These are phyloP conservation scores for Leguminivora glycinivorella DNA, from an alignment of 1,140 invertebrate species.

Conservation along the genomic window DNA sequence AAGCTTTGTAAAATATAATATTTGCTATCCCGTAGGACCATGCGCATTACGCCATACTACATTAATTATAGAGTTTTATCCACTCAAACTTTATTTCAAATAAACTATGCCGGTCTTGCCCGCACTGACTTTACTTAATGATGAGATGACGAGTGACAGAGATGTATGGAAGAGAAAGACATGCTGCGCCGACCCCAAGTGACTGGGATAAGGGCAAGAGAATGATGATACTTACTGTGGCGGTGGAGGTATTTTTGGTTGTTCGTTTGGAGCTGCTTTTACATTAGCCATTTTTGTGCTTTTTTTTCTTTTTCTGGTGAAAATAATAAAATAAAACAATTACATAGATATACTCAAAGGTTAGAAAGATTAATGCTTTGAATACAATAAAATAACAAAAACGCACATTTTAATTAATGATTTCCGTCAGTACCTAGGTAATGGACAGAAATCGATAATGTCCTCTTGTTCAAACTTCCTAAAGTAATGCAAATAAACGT, in stretches of 20 bases:
- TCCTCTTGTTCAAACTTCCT: background rate
- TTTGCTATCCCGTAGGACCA: too few relatives aligned
- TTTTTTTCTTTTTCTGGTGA: background rate
- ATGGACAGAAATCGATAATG: background rate
- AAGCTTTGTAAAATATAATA: too few relatives aligned
- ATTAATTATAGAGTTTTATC: too few relatives aligned
- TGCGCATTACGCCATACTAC: too few relatives aligned
- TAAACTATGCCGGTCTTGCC: too few relatives aligned
- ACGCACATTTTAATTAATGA: background rate
- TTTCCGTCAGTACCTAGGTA: background rate
- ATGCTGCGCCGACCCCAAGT: too few relatives aligned
- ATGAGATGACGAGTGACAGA: too few relatives aligned
- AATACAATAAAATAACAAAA: background rate
- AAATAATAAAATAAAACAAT: background rate
- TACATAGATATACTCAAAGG: background rate
- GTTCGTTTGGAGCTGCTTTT: background rate
- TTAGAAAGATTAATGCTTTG: background rate
- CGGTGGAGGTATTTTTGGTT: background rate
- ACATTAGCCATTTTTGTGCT: background rate
- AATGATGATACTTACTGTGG: slow-evolving; percentile 1
- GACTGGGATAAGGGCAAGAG: too few relatives aligned
- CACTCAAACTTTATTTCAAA: too few relatives aligned
- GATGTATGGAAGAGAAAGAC: too few relatives aligned
- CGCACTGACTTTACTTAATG: too few relatives aligned
- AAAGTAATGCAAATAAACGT: background rate